A percentile compares a stretch with the other conserved stretches of the same genome.
Conservation (phyloP, 2,113 vertebrate genomes). For the Hylia prasina region DNA sequence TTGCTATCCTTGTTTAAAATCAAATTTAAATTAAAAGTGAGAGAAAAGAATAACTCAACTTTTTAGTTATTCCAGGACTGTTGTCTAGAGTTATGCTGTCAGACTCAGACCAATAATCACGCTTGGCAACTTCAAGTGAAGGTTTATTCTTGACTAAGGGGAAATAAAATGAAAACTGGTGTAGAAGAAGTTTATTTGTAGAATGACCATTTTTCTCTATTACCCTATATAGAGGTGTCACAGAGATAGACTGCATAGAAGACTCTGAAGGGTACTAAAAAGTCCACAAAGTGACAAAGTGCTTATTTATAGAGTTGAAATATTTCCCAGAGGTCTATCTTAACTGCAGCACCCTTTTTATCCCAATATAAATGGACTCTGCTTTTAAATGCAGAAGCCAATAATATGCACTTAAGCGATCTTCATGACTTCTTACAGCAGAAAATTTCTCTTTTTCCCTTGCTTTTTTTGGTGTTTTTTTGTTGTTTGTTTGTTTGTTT, state of each 20-base stretch:
- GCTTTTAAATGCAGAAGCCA: neutral
- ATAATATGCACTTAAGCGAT: neutral
- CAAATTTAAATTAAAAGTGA: neutral
- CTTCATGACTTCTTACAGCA: neutral
- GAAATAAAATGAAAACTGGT: conserved; percentile 10
- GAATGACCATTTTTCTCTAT: neutral
- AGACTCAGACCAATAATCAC: neutral
- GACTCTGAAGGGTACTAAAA: neutral
- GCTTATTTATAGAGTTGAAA: neutral
- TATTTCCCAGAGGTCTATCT: neutral
- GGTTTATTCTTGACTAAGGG: neutral
- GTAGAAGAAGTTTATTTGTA: neutral
- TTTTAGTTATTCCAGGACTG: neutral
- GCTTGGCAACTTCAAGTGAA: neutral
- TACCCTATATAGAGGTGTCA: neutral
- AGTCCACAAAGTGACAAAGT: neutral
- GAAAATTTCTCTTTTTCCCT: neutral
- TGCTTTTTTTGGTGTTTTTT: too few species aligned
- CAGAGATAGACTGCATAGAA: neutral
- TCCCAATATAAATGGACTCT: neutral
- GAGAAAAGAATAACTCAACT: neutral
- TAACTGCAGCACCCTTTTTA: neutral
- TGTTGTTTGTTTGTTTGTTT: too few species aligned
- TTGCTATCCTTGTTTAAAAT: neutral
- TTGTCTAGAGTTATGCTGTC: neutral